Conservation (phyloP, 2,113 vertebrate species). For the Ictalurus punctatus region DNA sequence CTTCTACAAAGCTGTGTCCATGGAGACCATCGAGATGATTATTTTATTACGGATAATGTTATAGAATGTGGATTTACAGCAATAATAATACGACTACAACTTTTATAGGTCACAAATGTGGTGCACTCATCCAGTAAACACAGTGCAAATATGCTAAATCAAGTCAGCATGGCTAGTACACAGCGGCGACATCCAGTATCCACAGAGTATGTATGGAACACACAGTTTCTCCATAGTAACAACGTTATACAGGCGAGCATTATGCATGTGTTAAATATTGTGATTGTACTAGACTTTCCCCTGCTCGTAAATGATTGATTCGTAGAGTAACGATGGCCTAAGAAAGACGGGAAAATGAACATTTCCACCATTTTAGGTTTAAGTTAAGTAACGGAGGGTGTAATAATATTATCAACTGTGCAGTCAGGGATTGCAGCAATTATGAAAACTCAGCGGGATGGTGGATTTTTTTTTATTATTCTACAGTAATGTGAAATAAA, state of each 20-base stretch:
- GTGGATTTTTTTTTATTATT: background rate
- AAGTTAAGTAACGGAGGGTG: background rate
- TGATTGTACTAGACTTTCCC: background rate
- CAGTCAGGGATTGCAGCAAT: background rate
- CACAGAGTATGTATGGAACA: background rate
- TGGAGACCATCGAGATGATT: background rate
- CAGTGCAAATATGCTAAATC: background rate
- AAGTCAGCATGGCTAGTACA: background rate
- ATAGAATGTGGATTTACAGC: background rate
- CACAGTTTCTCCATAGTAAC: background rate
- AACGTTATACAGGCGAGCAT: no score
- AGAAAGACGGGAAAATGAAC: background rate
- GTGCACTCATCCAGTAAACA: background rate
- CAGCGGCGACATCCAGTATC: background rate
- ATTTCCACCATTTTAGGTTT: background rate
- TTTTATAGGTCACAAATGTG: background rate
- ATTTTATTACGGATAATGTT: background rate
- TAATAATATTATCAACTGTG: background rate
- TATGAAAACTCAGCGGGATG: background rate
- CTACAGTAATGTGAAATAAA: background rate
- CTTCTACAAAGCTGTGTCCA: no score
- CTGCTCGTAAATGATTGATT: background rate
- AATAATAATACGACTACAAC: background rate
- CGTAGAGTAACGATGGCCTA: background rate
- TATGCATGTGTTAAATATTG: no score